phyloP scores from a whole-genome alignment of 2,797 vertebrate species.

The Echiichthys vipera region DNA sequence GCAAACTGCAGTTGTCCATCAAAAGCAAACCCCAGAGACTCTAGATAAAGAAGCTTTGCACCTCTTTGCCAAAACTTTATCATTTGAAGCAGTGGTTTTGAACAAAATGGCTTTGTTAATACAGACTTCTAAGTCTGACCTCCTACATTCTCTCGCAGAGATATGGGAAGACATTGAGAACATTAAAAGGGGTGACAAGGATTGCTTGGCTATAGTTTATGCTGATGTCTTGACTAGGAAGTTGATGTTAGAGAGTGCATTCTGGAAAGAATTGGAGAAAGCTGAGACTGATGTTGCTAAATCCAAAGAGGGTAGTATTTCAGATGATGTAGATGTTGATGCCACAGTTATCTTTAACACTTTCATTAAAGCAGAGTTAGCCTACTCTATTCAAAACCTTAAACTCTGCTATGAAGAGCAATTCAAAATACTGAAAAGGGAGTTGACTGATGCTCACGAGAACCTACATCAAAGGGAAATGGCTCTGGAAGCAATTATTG shows the following conservation, averaged over 20 bases:
- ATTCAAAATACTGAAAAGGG: conserved; percentile 87
- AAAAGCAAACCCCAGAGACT: conserved; percentile 53
- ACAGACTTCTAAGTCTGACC: conserved; percentile 86
- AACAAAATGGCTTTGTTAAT: conserved; percentile 92
- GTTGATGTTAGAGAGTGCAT: conserved; percentile 89
- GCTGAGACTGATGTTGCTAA: conserved; percentile 72
- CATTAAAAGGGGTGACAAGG: conserved; percentile 79
- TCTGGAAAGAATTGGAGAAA: conserved; percentile 90
- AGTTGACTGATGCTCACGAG: conserved; percentile 85
- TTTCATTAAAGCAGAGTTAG: conserved; percentile 90
- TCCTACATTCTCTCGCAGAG: conserved; percentile 85
- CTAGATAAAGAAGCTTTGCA: conserved; percentile 80
- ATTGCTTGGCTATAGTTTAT: conserved; percentile 81
- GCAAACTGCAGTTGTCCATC: conserved; percentile 35
- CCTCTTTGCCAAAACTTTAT: conserved; percentile 89
- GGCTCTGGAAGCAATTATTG: conserved; percentile 86
- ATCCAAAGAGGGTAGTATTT: conserved; percentile 47
- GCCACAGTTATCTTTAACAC: conserved; percentile 72
- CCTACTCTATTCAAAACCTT: conserved; percentile 88
- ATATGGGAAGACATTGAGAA: conserved; percentile 85
- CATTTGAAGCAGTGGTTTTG: conserved; percentile 91
- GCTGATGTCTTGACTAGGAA: conserved; percentile 90
- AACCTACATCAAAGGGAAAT: conserved; percentile 88
- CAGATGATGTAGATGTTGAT: conserved; percentile 64
- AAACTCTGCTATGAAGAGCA: conserved; percentile 88